phyloP scores from a whole-genome alignment of 1,140 invertebrate genomes.

The Diachasmimorpha longicaudata region DNA sequence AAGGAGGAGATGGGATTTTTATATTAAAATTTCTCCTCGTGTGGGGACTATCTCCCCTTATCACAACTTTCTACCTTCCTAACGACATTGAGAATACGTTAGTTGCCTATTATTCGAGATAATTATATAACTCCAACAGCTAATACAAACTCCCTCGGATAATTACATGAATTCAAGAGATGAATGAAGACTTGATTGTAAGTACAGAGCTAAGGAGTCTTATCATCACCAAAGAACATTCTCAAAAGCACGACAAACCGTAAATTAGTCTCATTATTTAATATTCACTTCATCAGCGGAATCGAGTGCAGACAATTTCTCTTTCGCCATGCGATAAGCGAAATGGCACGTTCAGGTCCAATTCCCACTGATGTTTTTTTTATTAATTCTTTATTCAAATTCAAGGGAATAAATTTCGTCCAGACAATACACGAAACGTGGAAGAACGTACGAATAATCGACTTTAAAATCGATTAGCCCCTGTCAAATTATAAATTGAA shows the following conservation, averaged over 20 bases:
- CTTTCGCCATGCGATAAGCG: background rate
- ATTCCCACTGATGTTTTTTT: background rate
- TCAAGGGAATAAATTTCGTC: constrained; percentile 24
- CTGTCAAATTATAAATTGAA: constrained; percentile 59
- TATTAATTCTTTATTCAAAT: background rate
- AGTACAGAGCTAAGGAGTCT: background rate
- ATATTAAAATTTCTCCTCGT: too few species aligned
- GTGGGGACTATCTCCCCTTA: background rate
- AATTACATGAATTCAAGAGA: background rate
- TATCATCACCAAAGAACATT: background rate
- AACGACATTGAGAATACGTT: too few species aligned
- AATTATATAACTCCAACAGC: background rate
- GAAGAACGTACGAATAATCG: constrained; percentile 51
- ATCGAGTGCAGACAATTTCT: too few species aligned
- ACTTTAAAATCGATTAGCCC: constrained; percentile 57
- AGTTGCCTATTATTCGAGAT: background rate
- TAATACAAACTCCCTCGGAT: background rate
- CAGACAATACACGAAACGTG: constrained; percentile 20
- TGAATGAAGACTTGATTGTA: background rate
- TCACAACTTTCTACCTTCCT: too few species aligned
- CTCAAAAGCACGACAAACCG: background rate
- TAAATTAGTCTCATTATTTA: background rate
- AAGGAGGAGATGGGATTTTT: too few species aligned
- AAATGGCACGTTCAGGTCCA: background rate
- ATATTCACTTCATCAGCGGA: background rate